Evolutionary conservation across 2,797 vertebrate species (phyloP).

Genomic region (Ctenosaura bakeri): DNA sequence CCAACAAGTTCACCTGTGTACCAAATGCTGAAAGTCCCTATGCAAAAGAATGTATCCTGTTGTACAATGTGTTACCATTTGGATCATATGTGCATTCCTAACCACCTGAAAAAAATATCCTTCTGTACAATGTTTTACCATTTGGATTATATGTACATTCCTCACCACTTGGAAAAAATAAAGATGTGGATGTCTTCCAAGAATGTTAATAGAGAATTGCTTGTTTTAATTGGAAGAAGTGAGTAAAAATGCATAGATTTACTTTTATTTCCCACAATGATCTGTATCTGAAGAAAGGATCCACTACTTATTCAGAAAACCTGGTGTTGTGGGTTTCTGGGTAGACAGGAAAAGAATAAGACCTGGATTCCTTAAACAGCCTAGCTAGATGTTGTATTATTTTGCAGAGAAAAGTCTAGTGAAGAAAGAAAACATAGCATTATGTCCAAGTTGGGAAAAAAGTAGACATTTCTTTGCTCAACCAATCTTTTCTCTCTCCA

Average conservation of each 20-base stretch:
- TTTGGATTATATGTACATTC: neutral
- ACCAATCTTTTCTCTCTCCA: neutral
- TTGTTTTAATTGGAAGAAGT: neutral
- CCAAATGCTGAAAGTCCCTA: neutral
- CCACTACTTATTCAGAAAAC: neutral
- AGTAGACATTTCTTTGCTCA: neutral
- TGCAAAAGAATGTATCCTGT: too few relatives aligned
- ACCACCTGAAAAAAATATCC: neutral
- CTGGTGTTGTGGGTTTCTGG: neutral
- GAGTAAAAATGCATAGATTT: neutral
- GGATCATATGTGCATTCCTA: neutral
- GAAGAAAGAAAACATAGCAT: neutral
- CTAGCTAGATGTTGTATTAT: neutral
- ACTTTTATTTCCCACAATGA: neutral
- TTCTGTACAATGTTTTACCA: neutral
- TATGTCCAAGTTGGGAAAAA: neutral
- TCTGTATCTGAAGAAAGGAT: neutral
- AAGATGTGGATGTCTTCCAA: neutral
- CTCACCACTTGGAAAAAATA: neutral
- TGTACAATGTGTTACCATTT: neutral
- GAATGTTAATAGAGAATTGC: neutral
- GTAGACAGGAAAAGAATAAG: neutral
- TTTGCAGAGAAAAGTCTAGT: neutral
- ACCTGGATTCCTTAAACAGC: neutral
- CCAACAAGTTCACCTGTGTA: neutral